phyloP scores from a whole-genome alignment of 92 coral and sea anemone genomes.

The Parazoanthus swiftii region DNA sequence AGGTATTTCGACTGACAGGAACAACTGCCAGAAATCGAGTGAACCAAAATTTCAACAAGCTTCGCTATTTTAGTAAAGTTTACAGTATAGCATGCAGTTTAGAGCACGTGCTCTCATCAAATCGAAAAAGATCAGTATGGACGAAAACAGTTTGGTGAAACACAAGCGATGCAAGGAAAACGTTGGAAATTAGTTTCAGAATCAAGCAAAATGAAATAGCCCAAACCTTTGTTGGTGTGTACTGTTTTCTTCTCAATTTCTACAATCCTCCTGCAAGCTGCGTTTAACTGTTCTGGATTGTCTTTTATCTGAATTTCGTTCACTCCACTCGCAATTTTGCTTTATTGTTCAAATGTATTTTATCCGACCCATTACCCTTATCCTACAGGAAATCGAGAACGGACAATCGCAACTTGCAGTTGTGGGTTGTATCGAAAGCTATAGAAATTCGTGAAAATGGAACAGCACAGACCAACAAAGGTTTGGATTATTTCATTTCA shows the following conservation, averaged over 20 bases:
- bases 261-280: background rate
- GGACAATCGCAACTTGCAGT: background rate
- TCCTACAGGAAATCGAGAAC: background rate
- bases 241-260: background rate
- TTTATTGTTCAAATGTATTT: too few relatives aligned
- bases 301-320: background rate
- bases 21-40: background rate
- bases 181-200: background rate
- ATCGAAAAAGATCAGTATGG: background rate
- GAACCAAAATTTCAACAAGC: conserved; percentile 2
- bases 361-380: too few relatives aligned
- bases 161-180: background rate
- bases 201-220: too few relatives aligned
- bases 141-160: background rate
- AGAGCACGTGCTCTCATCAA: background rate
- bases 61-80: background rate
- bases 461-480: background rate
- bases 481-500: background rate
- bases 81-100: conserved; percentile 21
- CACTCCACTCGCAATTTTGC: background rate
- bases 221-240: too few relatives aligned
- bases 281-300: background rate
- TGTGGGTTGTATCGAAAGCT: background rate
- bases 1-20: conserved; percentile 6
- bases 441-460: background rate